Base-by-base conservation (phyloP, 2,888 invertebrate genomes). In the Ectobius pallidus region DNA sequence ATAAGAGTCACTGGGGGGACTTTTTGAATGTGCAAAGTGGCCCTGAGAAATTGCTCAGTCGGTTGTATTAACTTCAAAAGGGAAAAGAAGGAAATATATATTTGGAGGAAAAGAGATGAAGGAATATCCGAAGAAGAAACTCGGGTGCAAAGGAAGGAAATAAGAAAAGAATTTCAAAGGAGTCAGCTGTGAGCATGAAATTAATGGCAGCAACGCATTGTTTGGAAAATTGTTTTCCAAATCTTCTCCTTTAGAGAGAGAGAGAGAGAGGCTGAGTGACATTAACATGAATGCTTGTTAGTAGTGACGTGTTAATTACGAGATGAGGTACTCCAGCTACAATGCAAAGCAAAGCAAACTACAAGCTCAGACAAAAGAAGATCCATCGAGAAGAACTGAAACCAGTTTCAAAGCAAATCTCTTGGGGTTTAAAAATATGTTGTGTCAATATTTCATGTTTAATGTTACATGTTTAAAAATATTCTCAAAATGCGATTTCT, bases 21-120 rank as follows among this genome's bases (percentile, higher is more conserved):
- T 58, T 58, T 30, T 65, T 65, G 44, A 65, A 65, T 34, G 65
- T 46, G 65, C 22, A 65, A 42, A 65, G 44, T 65, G 65, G 65
- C 44, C 65, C 65, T 44, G 27, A 65, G 44, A 20, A 44, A 65
- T 65, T 65, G 65, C 65, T 65, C 65, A 65, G 42, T 65, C 65
- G 46, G 18, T 46, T 30, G 65, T 25, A 44, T 20, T 7, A 18
- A 44, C 65, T 65, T 65, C 65, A 65, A 46, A 65, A 46, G 44
- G 44, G 14, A 61, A 32, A 46, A n/a, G n/a, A 46, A n/a, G n/a
- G n/a, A n/a, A n/a, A n/a, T 30, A 58, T 9, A 52, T 18, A 3
- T 4, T 52, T 52, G 14, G 20, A 52, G 58, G 30, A 32, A n/a
- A 25, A n/a, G 18, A n/a, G 58, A 58, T 16, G 30, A 58, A 30